Conservation (phyloP, 2,888 invertebrate species). For the Phrixothrix hirtus region DNA sequence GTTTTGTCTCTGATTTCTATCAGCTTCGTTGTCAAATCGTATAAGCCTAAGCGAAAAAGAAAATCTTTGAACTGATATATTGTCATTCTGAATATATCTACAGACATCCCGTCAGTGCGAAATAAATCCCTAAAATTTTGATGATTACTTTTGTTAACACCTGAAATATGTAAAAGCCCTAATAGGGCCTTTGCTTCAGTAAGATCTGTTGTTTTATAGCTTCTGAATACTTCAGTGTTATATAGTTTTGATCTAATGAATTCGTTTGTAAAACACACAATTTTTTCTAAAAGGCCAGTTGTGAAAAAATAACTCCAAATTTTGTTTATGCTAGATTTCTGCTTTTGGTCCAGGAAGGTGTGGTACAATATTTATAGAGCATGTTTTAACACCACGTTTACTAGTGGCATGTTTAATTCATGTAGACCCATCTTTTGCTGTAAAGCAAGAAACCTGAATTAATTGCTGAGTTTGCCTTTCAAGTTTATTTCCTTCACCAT, state of each 20-base stretch:
- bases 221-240: too few species aligned
- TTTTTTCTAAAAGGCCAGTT: neutral
- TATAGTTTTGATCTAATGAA: too few species aligned
- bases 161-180: neutral
- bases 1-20: too few species aligned
- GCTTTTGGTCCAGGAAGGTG: neutral
- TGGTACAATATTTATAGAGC: neutral
- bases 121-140: neutral
- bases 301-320: neutral
- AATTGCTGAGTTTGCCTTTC: too few species aligned
- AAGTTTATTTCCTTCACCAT: too few species aligned
- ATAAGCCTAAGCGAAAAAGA: too few species aligned
- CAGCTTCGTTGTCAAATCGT: too few species aligned
- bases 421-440: neutral
- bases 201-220: neutral
- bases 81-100: neutral
- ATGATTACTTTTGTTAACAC: neutral
- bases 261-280: too few species aligned
- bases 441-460: conserved; percentile 3
- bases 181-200: neutral
- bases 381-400: neutral
- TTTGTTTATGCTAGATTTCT: neutral
- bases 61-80: neutral
- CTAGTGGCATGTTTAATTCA: neutral
- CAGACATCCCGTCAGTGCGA: neutral